Conservation (phyloP, 1,140 invertebrate genomes). For the Listronotus oregonensis region DNA sequence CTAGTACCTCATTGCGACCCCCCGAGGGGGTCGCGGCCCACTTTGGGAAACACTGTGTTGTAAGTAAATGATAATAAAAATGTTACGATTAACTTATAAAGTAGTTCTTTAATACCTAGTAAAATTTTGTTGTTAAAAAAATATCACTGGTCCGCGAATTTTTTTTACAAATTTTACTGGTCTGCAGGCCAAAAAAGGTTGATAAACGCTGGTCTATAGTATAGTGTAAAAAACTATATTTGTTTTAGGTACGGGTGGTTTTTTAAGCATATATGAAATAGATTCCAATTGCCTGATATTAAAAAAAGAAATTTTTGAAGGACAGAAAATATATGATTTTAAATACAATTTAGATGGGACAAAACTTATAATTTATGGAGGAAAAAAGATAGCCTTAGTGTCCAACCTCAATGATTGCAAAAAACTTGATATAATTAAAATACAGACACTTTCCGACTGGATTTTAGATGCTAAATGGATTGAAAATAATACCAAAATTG, state of each 20-base stretch:
- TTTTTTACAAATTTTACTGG: too few species aligned
- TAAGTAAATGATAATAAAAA: too few species aligned
- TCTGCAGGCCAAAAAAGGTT: too few species aligned
- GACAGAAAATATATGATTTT: slow-evolving; percentile 61
- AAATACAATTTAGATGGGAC: slow-evolving; percentile 45
- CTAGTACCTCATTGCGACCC: too few species aligned
- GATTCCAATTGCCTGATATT: slow-evolving; percentile 46
- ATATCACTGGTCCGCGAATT: too few species aligned
- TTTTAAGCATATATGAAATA: slow-evolving; percentile 53
- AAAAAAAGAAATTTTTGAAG: slow-evolving; percentile 55
- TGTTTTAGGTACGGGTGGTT: slow-evolving; percentile 58
- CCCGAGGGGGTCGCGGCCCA: too few species aligned
- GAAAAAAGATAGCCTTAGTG: slow-evolving; percentile 55
- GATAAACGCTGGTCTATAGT: too few species aligned
- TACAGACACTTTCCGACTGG: slow-evolving; percentile 44
- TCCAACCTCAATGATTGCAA: slow-evolving; percentile 37
- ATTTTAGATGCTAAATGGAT: slow-evolving; percentile 50
- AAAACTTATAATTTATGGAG: slow-evolving; percentile 58
- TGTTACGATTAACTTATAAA: too few species aligned
- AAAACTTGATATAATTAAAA: slow-evolving; percentile 42
- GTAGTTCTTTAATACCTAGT: too few species aligned
- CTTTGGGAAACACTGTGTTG: too few species aligned
- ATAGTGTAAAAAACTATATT: neutral
- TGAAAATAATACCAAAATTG: slow-evolving; percentile 47
- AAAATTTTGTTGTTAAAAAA: too few species aligned